phyloP scores from a whole-genome alignment of 2,888 invertebrate species.

The Trichacis sp. region DNA sequence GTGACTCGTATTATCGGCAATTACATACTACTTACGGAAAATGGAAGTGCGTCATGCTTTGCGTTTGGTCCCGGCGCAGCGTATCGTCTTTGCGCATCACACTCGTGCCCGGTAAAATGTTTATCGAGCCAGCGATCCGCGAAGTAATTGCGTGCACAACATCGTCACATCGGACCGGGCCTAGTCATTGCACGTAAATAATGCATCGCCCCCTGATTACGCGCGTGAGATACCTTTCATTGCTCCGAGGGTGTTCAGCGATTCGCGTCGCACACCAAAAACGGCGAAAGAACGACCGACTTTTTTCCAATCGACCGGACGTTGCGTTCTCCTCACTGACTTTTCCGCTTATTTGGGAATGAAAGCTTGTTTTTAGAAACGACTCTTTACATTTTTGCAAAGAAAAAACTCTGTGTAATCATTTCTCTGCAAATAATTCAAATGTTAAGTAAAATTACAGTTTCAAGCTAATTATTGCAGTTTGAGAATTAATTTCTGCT shows the following conservation, averaged over 20 bases:
- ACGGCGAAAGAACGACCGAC: conserved; percentile 20
- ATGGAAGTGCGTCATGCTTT: conserved; percentile 30
- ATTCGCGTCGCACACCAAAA: conserved; percentile 14
- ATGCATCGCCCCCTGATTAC: conserved; percentile 30
- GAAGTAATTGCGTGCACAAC: conserved; percentile 57
- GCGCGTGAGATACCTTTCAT: conserved; percentile 24
- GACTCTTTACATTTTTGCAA: too few species aligned
- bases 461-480: too few species aligned
- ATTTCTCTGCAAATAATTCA: too few species aligned
- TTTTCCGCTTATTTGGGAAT: background rate
- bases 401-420: too few species aligned
- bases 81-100: conserved; percentile 35
- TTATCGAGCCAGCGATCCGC: conserved; percentile 52
- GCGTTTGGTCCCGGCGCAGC: conserved; percentile 23
- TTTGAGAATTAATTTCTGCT: too few species aligned
- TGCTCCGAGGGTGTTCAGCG: conserved; percentile 24
- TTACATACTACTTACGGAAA: conserved; percentile 41
- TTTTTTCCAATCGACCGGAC: conserved; percentile 8
- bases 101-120: conserved; percentile 50
- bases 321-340: background rate
- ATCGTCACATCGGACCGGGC: conserved; percentile 41
- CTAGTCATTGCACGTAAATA: conserved; percentile 41
- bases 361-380: too few species aligned
- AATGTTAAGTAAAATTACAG: too few species aligned
- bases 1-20: conserved; percentile 30